Base-by-base conservation (phyloP, 2,797 vertebrate genomes). In the Rallus crepitans region DNA sequence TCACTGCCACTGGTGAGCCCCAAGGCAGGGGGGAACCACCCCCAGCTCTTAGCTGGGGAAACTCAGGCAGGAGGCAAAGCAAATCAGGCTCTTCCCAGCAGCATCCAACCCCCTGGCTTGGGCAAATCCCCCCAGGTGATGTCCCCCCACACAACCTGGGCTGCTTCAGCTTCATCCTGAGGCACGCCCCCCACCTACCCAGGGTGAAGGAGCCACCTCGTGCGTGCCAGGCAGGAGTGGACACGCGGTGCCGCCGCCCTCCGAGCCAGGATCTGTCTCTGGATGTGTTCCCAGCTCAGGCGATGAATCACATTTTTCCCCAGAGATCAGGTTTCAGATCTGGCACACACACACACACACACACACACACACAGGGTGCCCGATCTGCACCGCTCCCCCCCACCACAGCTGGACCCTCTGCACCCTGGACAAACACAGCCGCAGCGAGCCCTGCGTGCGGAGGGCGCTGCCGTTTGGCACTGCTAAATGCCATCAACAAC, bases 401-500 rank as follows among this genome's bases (percentile, higher is more conserved):
- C 4, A 17, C 35, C 4, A 0, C 31, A 31, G 81, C 77, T 9
- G 1, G 56, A 75, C 18, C 37, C 80, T 61, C 40, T 2, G 2
- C 4, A 3, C 65, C 82, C 81, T 56, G 0, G 2, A 90, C 87
- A 71, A 47, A 70, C 47, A 24, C 3, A 37, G 39, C 25, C 9
- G 1, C 4, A 1, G 12, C 11, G 47, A 60, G 47, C 42, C 0
- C 47, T 23, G 2, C 2, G 1, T 11, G 24, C 4, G 3, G 59
- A 25, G 45, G 35, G 17, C 37, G 20, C 20, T 6, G 60, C 28
- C 33, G 3, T 11, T 25, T 2, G 3, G 15, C 0, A 1, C 63
- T 9, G 45, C 72, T 7, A 1, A 20, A 60, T 1, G 30, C 48
- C 11, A 1, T 2, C 1, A 0, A 0, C 0, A 0, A 27, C 4